Percentiles rank a stretch among this genome's conserved stretches.
Evolutionary conservation across 2,888 invertebrate genomes (phyloP).

Genomic region (Biston stratarius): DNA sequence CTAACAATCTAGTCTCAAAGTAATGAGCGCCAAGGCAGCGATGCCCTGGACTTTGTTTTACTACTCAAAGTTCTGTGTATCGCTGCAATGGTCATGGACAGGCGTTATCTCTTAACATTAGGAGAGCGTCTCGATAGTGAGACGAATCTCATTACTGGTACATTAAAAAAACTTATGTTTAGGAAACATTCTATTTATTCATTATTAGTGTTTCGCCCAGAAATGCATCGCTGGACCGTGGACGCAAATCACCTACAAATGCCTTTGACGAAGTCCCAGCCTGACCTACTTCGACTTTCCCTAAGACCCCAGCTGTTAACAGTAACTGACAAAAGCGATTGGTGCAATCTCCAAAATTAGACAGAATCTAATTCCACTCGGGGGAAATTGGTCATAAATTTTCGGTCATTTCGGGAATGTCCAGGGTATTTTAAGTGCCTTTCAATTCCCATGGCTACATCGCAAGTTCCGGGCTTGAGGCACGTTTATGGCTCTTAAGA

Average conservation of each 20-base stretch:
- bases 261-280: conserved; percentile 24
- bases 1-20: too few relatives aligned
- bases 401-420: conserved; percentile 61
- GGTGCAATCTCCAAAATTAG: conserved; percentile 59
- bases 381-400: conserved; percentile 70
- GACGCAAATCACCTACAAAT: not conserved
- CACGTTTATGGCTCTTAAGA: conserved; percentile 42
- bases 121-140: too few relatives aligned
- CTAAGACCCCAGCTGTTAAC: conserved; percentile 37
- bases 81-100: too few relatives aligned
- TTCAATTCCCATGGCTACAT: conserved; percentile 52
- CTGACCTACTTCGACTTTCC: conserved; percentile 36
- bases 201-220: not conserved
- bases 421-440: conserved; percentile 53
- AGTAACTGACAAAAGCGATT: conserved; percentile 35
- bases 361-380: conserved; percentile 57
- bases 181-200: too few relatives aligned
- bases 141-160: too few relatives aligned
- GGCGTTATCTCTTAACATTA: too few relatives aligned
- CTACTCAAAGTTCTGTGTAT: too few relatives aligned
- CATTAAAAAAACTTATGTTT: too few relatives aligned
- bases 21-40: too few relatives aligned
- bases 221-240: not conserved
- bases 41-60: too few relatives aligned
- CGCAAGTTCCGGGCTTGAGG: conserved; percentile 48